A percentile compares a stretch with the other conserved stretches of the same genome.
Evolutionary conservation across 2,113 vertebrate genomes (phyloP).

Genomic region (Cynocephalus volans): DNA sequence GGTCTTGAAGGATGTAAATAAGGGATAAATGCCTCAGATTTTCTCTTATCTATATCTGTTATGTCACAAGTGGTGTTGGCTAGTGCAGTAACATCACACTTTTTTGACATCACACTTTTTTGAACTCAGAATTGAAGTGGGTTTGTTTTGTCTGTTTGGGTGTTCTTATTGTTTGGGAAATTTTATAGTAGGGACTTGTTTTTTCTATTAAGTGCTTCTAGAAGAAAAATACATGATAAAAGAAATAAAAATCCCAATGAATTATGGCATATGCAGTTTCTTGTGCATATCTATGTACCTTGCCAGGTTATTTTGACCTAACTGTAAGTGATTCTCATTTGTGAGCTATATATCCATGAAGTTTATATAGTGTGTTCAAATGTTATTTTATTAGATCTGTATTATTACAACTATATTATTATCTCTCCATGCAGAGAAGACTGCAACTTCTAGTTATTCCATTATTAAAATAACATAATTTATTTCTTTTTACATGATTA

Average conservation of each 20-base stretch:
- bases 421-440: conserved; percentile 48
- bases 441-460: conserved; percentile 47
- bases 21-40: neutral
- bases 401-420: conserved; percentile 51
- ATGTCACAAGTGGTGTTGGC: neutral
- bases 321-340: conserved; percentile 35
- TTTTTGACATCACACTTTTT: neutral
- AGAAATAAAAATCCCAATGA: conserved; percentile 50
- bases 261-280: conserved; percentile 22
- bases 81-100: neutral
- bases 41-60: neutral
- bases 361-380: conserved; percentile 35
- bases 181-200: conserved; percentile 28
- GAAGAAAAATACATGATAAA: conserved; percentile 66
- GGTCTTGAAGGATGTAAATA: neutral
- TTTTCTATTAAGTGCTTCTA: conserved; percentile 50
- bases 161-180: conserved; percentile 44
- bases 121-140: conserved; percentile 3
- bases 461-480: conserved; percentile 49
- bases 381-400: conserved; percentile 58
- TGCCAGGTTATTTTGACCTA: conserved; percentile 50
- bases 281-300: conserved; percentile 19
- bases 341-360: neutral
- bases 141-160: conserved; percentile 37
- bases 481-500: conserved; percentile 68